Evolutionary conservation across 2,888 invertebrate species (phyloP).

Genomic region (Matsumyia berberina): DNA sequence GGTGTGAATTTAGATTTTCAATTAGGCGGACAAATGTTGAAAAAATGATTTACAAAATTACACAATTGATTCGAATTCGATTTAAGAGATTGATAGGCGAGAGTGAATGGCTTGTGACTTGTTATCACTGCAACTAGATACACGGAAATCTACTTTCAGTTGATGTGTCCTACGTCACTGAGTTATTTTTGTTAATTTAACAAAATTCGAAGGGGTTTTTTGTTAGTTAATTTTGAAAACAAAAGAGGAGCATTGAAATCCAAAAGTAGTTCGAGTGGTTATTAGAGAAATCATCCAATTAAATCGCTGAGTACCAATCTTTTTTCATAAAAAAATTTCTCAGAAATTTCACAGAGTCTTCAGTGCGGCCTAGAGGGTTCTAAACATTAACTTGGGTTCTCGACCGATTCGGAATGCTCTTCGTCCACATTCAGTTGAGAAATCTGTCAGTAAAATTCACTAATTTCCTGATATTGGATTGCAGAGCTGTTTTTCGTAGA

Average conservation of each 20-base stretch:
- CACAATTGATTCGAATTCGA: constrained; percentile 52
- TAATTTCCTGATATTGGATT: too few species aligned
- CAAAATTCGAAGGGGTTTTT: constrained; percentile 3
- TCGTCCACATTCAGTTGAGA: too few species aligned
- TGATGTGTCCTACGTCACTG: constrained; percentile 42
- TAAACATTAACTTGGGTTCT: too few species aligned
- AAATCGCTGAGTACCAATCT: too few species aligned
- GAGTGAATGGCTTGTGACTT: constrained; percentile 43
- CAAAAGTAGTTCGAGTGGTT: neutral
- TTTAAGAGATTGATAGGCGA: constrained; percentile 65
- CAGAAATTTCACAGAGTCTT: too few species aligned
- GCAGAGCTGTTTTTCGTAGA: too few species aligned
- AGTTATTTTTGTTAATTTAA: constrained; percentile 7
- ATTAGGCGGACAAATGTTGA: constrained; percentile 69
- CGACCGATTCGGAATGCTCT: too few species aligned
- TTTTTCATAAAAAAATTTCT: too few species aligned
- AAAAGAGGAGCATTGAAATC: constrained; percentile 19
- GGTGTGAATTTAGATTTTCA: constrained; percentile 68
- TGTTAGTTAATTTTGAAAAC: constrained; percentile 1
- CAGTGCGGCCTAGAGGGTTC: too few species aligned
- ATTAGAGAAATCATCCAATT: neutral
- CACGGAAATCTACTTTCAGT: constrained; percentile 69
- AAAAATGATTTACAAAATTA: constrained; percentile 69
- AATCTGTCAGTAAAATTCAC: too few species aligned
- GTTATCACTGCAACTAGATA: constrained; percentile 57